A percentile compares a stretch with the other conserved stretches of the same genome.
Evolutionary conservation across 2,888 invertebrate genomes (phyloP).

Genomic region (Noctuana brunneofusca): DNA sequence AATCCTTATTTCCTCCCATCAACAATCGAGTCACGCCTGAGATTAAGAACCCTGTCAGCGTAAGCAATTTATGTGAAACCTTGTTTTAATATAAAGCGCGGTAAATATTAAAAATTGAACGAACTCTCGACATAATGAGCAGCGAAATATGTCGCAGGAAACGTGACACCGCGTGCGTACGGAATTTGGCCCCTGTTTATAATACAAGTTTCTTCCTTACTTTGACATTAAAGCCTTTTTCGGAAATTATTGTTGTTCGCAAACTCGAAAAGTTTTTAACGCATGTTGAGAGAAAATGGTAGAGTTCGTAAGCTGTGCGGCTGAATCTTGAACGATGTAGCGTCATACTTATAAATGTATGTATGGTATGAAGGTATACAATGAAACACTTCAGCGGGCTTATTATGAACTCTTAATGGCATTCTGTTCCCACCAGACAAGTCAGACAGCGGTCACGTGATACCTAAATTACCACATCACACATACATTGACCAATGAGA

Average conservation of each 20-base stretch:
- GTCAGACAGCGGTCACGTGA: too few species aligned
- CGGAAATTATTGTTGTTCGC: not conserved
- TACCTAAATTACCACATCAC: too few species aligned
- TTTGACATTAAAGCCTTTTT: constrained; percentile 18
- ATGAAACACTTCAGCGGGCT: not conserved
- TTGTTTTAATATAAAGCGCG: constrained; percentile 26
- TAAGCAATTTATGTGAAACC: constrained; percentile 17
- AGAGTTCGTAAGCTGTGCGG: not conserved
- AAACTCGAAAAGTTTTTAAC: constrained; percentile 2
- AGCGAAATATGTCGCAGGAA: constrained; percentile 11
- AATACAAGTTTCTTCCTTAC: constrained; percentile 5
- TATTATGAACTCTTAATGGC: too few species aligned
- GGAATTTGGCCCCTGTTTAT: constrained; percentile 5
- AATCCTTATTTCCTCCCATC: too few species aligned
- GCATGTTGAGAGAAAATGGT: constrained; percentile 1
- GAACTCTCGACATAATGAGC: constrained; percentile 23
- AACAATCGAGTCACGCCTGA: constrained; percentile 21
- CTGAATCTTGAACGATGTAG: not conserved
- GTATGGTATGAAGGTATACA: not conserved
- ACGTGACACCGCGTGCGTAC: constrained; percentile 19
- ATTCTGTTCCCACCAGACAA: too few species aligned
- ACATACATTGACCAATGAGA: too few species aligned
- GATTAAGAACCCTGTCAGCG: constrained; percentile 8
- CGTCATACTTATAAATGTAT: too few species aligned
- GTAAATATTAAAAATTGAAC: constrained; percentile 31